These are phyloP conservation scores for Apeltes quadracus DNA, from an alignment of 2,113 vertebrate genomes.

Conservation along the genomic window DNA sequence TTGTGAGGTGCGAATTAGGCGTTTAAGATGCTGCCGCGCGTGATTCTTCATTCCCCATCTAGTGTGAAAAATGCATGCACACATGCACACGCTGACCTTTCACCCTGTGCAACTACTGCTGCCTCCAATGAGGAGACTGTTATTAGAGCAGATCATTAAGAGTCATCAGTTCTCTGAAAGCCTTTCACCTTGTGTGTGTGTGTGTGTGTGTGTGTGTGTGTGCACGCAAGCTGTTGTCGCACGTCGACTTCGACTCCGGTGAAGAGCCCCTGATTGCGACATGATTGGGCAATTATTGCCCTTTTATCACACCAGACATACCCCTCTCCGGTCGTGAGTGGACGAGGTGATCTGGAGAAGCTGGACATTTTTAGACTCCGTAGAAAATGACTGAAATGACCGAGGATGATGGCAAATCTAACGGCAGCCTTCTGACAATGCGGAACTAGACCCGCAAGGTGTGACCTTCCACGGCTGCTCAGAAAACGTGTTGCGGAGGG, in stretches of 20 bases:
- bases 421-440: background rate
- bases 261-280: conserved; percentile 63
- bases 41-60: background rate
- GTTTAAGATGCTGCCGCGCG: background rate
- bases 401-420: background rate
- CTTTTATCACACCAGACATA: conserved; percentile 44
- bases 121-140: conserved; percentile 49
- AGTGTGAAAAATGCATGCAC: background rate
- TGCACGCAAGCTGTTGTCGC: conserved; percentile 27
- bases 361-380: conserved; percentile 8
- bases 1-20: background rate
- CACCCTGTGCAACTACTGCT: conserved; percentile 34
- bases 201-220: conserved; percentile 16
- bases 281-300: conserved; percentile 60
- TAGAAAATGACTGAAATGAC: conserved; percentile 11
- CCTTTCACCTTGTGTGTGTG: conserved; percentile 21
- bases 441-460: background rate
- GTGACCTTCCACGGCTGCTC: background rate
- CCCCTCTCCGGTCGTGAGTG: conserved; percentile 21
- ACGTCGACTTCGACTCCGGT: conserved; percentile 28
- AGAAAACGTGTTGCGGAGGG: background rate
- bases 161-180: conserved; percentile 46
- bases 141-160: conserved; percentile 57
- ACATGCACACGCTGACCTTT: conserved; percentile 33
- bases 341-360: conserved; percentile 35